Base-by-base conservation (phyloP, 2,797 vertebrate genomes). In the Salarias fasciatus region DNA sequence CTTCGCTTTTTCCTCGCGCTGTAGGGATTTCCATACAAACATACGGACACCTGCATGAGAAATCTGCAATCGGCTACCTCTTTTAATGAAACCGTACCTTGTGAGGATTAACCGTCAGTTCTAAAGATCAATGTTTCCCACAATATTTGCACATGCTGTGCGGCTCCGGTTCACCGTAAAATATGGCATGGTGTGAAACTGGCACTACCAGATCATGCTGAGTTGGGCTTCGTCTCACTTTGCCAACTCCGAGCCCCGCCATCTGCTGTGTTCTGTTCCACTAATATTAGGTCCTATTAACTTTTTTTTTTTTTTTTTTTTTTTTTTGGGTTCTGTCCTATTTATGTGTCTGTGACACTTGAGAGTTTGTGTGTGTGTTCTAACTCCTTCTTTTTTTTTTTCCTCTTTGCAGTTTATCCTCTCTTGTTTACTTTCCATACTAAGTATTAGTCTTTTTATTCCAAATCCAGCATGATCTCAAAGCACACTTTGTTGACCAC, bases 131-230 rank as follows among this genome's bases (percentile, higher is more conserved):
- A 52, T 59, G 58, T 52, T 80, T 77, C 72, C 60, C 78, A 73
- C 68, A 60, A 68, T 79, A 59, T 85, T 69, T 79, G 44, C n/a
- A 7, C 75, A 63, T 30, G 69, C 77, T 75, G 75, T 42, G 66
- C 55, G 15, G 72, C 50, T 70, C 72, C 11, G 5, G 76, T 82
- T 82, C 67, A 55, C 55, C 48, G 30, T 77, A 62, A 80, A 86
- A 81, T 80, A 86, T 75, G 74, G 53, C 69, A 0, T 42, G 64
- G 82, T 80, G 86, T 75, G 79, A 87, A 86, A 85, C 66, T 87
- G 87, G 84, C 86, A 83, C 36, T 8, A 69, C 48, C 53, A 31
- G 15, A 63, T 75, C 78, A 63, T 53, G 77, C 83, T 84, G 88
- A 74, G 76, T 43, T 72, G 64, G 78, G 63, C 72, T 76, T 76